A percentile compares a stretch with the other conserved stretches of the same genome.
phyloP scores from a whole-genome alignment of 2,888 invertebrate species.

The Lochmaea capreae region DNA sequence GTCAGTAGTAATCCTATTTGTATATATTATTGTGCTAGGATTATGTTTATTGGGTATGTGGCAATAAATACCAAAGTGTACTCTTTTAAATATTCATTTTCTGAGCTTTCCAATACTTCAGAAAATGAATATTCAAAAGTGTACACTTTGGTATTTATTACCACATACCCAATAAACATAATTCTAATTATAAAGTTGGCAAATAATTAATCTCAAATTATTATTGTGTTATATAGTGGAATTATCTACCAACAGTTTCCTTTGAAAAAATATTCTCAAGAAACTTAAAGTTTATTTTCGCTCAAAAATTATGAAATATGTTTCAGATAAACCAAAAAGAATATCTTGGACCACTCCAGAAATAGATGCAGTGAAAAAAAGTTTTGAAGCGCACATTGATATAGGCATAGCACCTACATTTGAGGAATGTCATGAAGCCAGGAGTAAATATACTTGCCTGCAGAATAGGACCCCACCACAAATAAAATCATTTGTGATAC shows the following conservation, averaged over 20 bases:
- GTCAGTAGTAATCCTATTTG: neutral
- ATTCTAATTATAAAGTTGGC: no score
- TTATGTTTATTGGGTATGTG: no score
- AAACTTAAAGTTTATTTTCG: neutral
- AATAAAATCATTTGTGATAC: conserved; percentile 22
- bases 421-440: conserved; percentile 16
- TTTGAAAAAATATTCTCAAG: neutral
- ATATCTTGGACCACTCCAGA: conserved; percentile 22
- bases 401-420: conserved; percentile 17
- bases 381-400: conserved; percentile 18
- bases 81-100: no score
- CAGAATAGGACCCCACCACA: conserved; percentile 22
- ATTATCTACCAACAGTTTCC: neutral
- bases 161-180: no score
- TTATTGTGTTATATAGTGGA: neutral
- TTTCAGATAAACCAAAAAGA: conserved; percentile 13
- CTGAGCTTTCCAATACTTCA: no score
- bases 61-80: no score
- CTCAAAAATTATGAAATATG: neutral
- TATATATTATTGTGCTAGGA: neutral
- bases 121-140: no score
- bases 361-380: conserved; percentile 3
- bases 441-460: conserved; percentile 3
- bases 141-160: no score
- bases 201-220: no score